Evolutionary conservation across 2,797 vertebrate genomes (phyloP).

Genomic region (Menidia menidia): DNA sequence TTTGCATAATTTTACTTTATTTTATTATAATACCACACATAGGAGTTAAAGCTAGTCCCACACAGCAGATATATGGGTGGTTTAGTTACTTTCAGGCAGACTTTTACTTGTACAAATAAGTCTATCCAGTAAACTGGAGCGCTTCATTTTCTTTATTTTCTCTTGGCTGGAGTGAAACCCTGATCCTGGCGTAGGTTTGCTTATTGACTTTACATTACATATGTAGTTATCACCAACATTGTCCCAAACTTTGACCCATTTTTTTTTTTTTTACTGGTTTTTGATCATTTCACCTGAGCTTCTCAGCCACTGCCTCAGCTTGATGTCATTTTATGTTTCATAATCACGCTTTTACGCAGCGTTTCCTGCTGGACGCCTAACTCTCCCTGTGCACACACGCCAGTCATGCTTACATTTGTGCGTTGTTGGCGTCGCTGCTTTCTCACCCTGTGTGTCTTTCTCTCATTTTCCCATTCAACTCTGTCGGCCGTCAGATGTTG

Average conservation of each 20-base stretch:
- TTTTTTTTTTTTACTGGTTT: no score
- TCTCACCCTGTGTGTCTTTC: constrained; percentile 74
- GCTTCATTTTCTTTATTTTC: no score
- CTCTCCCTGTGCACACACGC: constrained; percentile 27
- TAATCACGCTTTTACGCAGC: no score
- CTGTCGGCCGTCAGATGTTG: constrained; percentile 84
- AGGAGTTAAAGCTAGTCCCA: neutral
- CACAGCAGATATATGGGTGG: neutral
- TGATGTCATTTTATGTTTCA: constrained; percentile 3
- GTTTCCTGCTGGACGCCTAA: constrained; percentile 30
- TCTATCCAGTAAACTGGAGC: neutral
- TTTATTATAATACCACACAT: neutral
- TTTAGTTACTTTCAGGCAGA: neutral
- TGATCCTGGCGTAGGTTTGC: no score
- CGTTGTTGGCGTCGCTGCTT: constrained; percentile 68
- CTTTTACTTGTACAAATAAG: neutral
- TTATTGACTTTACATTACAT: no score
- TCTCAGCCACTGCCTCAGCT: constrained; percentile 26
- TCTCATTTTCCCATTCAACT: constrained; percentile 72
- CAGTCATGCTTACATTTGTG: constrained; percentile 68
- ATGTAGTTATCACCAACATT: neutral
- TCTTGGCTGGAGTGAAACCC: no score
- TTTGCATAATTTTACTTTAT: neutral
- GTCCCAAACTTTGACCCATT: no score
- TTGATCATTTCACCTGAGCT: constrained; percentile 17